Conservation (phyloP, 2,888 invertebrate species). For the Drosophila emarginata region DNA sequence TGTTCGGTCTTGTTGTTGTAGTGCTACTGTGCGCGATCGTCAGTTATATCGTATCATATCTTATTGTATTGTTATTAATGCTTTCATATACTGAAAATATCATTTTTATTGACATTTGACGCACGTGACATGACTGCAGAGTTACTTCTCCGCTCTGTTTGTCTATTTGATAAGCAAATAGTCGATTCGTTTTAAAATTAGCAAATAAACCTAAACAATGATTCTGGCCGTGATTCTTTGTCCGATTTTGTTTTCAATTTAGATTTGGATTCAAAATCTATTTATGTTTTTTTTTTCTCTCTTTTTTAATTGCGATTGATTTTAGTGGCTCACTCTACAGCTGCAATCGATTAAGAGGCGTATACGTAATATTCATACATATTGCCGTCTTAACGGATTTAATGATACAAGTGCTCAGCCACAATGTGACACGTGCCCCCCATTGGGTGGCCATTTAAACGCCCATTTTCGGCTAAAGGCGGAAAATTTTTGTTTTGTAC, state of each 20-base stretch:
- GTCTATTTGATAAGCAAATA: slow-evolving; percentile 34
- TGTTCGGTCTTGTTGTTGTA: slow-evolving; percentile 37
- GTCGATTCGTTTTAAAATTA: slow-evolving; percentile 31
- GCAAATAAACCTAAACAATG: slow-evolving; percentile 28
- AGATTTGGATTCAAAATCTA: background rate
- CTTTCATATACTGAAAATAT: slow-evolving; percentile 41
- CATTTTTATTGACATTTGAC: slow-evolving; percentile 65
- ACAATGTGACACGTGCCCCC: slow-evolving; percentile 6
- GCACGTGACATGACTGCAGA: slow-evolving; percentile 64
- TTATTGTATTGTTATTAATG: slow-evolving; percentile 54
- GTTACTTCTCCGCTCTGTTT: slow-evolving; percentile 25
- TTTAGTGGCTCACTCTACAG: background rate
- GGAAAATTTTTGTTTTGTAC: slow-evolving; percentile 17
- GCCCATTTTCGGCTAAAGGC: slow-evolving; percentile 18
- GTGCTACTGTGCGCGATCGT: slow-evolving; percentile 50
- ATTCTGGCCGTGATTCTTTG: background rate
- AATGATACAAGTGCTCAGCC: background rate
- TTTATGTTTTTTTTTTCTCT: background rate
- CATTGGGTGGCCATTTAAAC: slow-evolving; percentile 33
- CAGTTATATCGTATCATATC: background rate
- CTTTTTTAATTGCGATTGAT: background rate
- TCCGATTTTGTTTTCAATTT: background rate
- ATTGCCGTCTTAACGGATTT: slow-evolving; percentile 25
- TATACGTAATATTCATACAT: slow-evolving; percentile 27
- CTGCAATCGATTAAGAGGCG: slow-evolving; percentile 26